Base-by-base conservation (phyloP, 2,888 invertebrate species). In the Coenonympha arcania region DNA sequence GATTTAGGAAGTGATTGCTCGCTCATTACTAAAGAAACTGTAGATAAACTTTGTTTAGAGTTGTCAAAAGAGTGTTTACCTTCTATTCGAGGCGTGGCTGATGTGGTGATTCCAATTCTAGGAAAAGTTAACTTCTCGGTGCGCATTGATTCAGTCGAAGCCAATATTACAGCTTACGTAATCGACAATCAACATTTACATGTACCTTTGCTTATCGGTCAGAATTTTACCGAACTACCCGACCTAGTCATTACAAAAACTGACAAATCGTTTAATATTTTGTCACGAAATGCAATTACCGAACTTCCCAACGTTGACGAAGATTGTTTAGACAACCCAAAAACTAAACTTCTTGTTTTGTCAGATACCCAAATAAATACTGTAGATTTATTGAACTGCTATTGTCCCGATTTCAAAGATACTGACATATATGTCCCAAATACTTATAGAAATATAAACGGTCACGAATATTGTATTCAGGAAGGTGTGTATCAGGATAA, bases 1-100 rank as follows among this genome's bases (percentile, higher is more conserved):
- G 31, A 42, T 42, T 13, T 42, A 13, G 42, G 42, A 3, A 42
- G 42, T 20, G 20, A 31, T 26, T 31, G 42, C 30, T 20, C 42
- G 6, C 30, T 42, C 3, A 42, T 42, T 4, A 34, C 16, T 5
- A 18, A 37, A 37, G 37, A 37, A 6, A 26, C 26, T 26, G 26
- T 26, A 8, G 26, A 26, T 1, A 26, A 26, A 26, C 19, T 20
- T n/a, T n/a, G n/a, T n/a, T n/a, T n/a, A n/a, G n/a, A n/a, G n/a
- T n/a, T n/a, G n/a, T n/a, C n/a, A n/a, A n/a, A n/a, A n/a, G n/a
- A n/a, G n/a, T n/a, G n/a, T n/a, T n/a, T n/a, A n/a, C n/a, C n/a
- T n/a, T n/a, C 20, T 4, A 37, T 37, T 5, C 20, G 37, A 19
- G 37, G 22, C 11, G 19, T 37, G 9, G 37, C 20, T 37, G 11